Percentiles rank a stretch among this genome's conserved stretches.
Conservation (phyloP, 2,888 invertebrate genomes). For the Teleiodes luculella region DNA sequence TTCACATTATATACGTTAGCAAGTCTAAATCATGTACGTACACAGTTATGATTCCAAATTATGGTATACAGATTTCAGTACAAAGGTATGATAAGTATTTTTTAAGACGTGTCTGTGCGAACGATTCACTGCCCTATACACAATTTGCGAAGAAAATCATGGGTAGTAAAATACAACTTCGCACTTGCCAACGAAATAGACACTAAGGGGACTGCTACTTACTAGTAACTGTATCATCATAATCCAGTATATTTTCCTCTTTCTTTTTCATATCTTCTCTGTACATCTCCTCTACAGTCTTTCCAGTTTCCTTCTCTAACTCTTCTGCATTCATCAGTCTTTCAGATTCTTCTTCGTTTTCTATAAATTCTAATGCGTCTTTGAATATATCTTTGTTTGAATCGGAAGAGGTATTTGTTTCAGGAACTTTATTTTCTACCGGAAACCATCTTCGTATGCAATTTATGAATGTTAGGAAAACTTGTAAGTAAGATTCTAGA, state of each 20-base stretch:
- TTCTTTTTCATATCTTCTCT: slow-evolving; percentile 63
- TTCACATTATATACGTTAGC: too few relatives aligned
- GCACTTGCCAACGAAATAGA: too few relatives aligned
- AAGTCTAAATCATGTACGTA: too few relatives aligned
- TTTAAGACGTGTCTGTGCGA: too few relatives aligned
- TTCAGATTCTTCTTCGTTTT: slow-evolving; percentile 52
- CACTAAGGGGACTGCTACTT: slow-evolving; percentile 22
- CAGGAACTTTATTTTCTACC: slow-evolving; percentile 9
- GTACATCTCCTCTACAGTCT: slow-evolving; percentile 74
- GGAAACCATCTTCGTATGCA: slow-evolving; percentile 80
- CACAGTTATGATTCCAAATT: too few relatives aligned
- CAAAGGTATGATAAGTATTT: too few relatives aligned
- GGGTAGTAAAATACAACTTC: too few relatives aligned
- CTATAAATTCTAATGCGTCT: slow-evolving; percentile 56
- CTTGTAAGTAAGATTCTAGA: slow-evolving; percentile 81
- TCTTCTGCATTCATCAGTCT: slow-evolving; percentile 49
- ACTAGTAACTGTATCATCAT: slow-evolving; percentile 56
- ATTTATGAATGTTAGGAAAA: slow-evolving; percentile 83
- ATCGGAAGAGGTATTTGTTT: slow-evolving; percentile 9
- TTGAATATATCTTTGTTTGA: slow-evolving; percentile 44
- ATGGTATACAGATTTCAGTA: too few relatives aligned
- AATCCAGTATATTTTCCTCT: slow-evolving; percentile 51
- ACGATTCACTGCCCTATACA: too few relatives aligned
- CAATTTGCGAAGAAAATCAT: too few relatives aligned
- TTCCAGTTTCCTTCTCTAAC: slow-evolving; percentile 44